These are phyloP conservation scores for Andricus curvator DNA, from an alignment of 2,888 invertebrate genomes.

Conservation along the genomic window DNA sequence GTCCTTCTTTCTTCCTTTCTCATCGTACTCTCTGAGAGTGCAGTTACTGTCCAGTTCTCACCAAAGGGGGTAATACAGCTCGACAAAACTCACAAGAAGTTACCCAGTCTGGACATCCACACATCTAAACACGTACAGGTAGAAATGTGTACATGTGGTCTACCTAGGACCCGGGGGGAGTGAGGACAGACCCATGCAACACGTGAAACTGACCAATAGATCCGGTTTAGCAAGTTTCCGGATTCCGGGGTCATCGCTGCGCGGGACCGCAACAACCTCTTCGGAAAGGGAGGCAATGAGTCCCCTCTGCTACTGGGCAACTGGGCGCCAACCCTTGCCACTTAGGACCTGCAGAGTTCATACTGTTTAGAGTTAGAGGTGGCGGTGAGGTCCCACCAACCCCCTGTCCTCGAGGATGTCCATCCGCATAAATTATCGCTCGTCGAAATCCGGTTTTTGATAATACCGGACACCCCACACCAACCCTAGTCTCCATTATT, in stretches of 20 bases:
- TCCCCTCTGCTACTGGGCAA: constrained; percentile 35
- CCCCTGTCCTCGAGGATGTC: constrained; percentile 51
- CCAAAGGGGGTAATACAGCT: constrained; percentile 62
- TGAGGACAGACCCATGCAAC: constrained; percentile 57
- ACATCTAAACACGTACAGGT: constrained; percentile 46
- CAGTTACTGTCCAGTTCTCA: constrained; percentile 73
- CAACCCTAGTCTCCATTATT: background rate
- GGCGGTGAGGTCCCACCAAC: constrained; percentile 47
- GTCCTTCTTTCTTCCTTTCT: constrained; percentile 45
- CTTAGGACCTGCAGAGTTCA: constrained; percentile 60
- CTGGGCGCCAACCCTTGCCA: constrained; percentile 45
- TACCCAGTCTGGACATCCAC: constrained; percentile 42
- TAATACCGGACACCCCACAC: constrained; percentile 53
- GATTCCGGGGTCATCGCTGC: constrained; percentile 75
- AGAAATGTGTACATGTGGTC: constrained; percentile 39
- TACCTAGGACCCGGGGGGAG: constrained; percentile 45
- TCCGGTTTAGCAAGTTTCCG: constrained; percentile 78
- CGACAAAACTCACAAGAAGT: constrained; percentile 34
- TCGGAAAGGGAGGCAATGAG: constrained; percentile 30
- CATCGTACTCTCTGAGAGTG: constrained; percentile 67
- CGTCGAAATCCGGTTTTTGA: constrained; percentile 65
- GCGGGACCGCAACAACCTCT: constrained; percentile 49
- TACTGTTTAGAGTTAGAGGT: constrained; percentile 57
- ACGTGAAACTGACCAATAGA: constrained; percentile 77
- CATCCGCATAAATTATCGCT: constrained; percentile 56